Base-by-base conservation (phyloP, 1,140 invertebrate genomes). In the Nautilus pompilius region DNA sequence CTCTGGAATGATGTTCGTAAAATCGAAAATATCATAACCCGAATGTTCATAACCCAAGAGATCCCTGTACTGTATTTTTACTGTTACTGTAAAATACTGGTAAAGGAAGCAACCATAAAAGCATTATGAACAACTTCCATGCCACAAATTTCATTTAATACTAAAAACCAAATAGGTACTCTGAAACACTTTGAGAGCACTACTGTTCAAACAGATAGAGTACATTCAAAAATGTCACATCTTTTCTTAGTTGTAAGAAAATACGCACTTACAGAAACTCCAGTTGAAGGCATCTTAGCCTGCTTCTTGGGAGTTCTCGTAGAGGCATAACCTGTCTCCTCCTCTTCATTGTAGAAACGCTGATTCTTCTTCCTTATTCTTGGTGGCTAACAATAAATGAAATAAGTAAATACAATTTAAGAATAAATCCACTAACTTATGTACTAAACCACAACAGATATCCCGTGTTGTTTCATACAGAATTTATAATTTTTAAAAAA, bases 261-360 rank as follows among this genome's bases (percentile, higher is more conserved):
- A 22, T 13, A 34, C 22, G 17, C 29, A 32, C 49, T 32, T 17
- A 41, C 46, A 32, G 46, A n/a, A 34, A 28, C 24, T n/a, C 56
- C 26, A 29, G 62, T 30, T 48, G 70, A 29, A 3, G 64, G 48
- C 5, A 32, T 41, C 59, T 69, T 73, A 0, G 70, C 22, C 33
- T 73, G 70, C 65, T 75, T 74, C 34, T 66, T 65, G 15, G 73
- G 75, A 28, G 73, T 71, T 51, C 68, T 68, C 17, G 59, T 60
- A 1, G 67, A 67, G 3, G 72, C 71, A 46, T 70, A 75, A 30
- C 69, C 68, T 20, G 69, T 94, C 41, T 95, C 90, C 74, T 94
- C 88, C 76, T 95, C 91, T 83, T 96, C 93, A 84, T 95, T 93
- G 83, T 90, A 95, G 80, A 95, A 95, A 51, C 94, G 85, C 74